Evolutionary conservation across 2,888 invertebrate species (phyloP).

Genomic region (Machimus rusticus): DNA sequence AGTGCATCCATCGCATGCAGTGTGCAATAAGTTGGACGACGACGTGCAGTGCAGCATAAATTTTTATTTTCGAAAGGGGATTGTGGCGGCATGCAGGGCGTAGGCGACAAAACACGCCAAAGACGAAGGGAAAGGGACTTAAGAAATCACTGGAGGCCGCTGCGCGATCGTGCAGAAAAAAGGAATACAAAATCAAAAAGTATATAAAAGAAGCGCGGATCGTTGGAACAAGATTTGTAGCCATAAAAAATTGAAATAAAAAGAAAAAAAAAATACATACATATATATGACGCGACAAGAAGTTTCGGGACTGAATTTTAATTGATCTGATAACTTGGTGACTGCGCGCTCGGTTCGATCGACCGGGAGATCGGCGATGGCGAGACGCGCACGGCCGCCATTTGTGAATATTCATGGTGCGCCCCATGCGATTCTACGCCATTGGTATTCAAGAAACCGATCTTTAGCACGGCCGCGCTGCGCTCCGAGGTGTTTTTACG

Average conservation of each 20-base stretch:
- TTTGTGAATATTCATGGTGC: conserved; percentile 24
- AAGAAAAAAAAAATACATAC: neutral
- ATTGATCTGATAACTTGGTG: conserved; percentile 17
- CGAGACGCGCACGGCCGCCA: neutral
- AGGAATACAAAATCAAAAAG: conserved; percentile 3
- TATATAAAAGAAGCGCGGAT: conserved; percentile 11
- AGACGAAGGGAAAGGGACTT: conserved; percentile 3
- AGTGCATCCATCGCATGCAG: conserved; percentile 24
- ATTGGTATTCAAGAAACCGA: conserved; percentile 10
- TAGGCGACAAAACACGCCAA: conserved; percentile 32
- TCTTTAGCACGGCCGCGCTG: neutral
- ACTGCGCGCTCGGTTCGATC: neutral
- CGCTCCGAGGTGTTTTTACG: neutral
- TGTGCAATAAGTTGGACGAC: conserved; percentile 21
- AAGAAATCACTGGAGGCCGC: conserved; percentile 21
- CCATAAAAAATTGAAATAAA: neutral
- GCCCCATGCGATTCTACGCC: neutral
- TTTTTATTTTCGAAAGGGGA: conserved; percentile 18
- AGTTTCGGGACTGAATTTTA: conserved; percentile 35
- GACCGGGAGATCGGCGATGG: neutral
- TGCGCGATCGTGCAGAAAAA: conserved; percentile 28
- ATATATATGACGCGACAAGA: neutral
- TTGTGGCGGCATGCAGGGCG: conserved; percentile 18
- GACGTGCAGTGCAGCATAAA: conserved; percentile 4
- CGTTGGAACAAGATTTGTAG: neutral